Evolutionary conservation across 2,113 vertebrate genomes (phyloP).

Genomic region (Notarius lentiginosus): DNA sequence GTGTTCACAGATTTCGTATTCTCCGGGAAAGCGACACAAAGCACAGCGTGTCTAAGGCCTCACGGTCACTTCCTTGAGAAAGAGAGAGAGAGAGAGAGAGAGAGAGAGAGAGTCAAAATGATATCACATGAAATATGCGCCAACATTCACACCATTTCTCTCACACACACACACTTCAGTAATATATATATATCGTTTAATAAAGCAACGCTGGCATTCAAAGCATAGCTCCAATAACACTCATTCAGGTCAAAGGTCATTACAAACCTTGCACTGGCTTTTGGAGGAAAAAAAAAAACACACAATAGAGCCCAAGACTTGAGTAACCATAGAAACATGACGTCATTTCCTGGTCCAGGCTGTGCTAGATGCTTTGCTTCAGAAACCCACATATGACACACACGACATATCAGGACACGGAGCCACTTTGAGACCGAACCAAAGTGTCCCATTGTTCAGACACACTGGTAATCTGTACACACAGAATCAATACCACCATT

Average conservation of each 20-base stretch:
- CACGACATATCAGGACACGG: conserved; percentile 41
- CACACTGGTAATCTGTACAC: conserved; percentile 65
- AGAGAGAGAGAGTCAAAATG: conserved; percentile 62
- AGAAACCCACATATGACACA: conserved; percentile 42
- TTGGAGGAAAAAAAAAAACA: background rate
- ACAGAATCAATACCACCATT: conserved; percentile 64
- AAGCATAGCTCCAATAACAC: background rate
- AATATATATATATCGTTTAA: background rate
- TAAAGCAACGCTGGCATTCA: background rate
- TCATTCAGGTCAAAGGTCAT: conserved; percentile 10
- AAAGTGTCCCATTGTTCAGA: conserved; percentile 64
- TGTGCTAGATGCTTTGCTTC: conserved; percentile 9
- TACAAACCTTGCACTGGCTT: background rate
- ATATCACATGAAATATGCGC: conserved; percentile 65
- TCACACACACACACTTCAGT: background rate
- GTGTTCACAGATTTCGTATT: conserved; percentile 79
- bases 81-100: conserved; percentile 62
- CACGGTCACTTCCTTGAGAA: conserved; percentile 92
- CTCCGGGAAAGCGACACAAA: conserved; percentile 79
- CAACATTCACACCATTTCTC: background rate
- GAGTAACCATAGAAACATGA: background rate
- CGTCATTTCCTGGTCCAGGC: background rate
- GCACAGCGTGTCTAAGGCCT: conserved; percentile 90
- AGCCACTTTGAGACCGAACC: conserved; percentile 57
- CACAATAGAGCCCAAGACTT: background rate